Conservation (phyloP, 1,140 invertebrate genomes). For the Chlorops oryzae region DNA sequence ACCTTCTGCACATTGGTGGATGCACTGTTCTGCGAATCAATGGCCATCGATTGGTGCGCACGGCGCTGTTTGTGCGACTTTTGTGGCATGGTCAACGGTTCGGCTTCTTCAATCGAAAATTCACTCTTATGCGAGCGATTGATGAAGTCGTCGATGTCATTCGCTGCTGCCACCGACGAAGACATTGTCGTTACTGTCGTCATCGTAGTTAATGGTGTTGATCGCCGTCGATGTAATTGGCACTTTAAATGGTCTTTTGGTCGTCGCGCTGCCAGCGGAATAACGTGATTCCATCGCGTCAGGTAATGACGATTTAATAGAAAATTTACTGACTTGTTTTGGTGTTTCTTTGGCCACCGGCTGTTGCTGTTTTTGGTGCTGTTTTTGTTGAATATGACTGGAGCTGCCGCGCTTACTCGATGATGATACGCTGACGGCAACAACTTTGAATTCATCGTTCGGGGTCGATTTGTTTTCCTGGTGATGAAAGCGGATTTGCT, state of each 20-base stretch:
- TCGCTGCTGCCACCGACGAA: slow-evolving; percentile 1
- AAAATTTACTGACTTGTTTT: no score
- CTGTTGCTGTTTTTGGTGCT: slow-evolving; percentile 12
- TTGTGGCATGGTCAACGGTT: slow-evolving; percentile 19
- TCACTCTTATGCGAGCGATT: slow-evolving; percentile 45
- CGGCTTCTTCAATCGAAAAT: slow-evolving; percentile 40
- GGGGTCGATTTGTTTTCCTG: slow-evolving; percentile 14
- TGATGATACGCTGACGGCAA: slow-evolving; percentile 41
- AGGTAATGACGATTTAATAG: no score
- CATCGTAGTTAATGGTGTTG: slow-evolving; percentile 4
- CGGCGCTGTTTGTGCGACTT: slow-evolving; percentile 18
- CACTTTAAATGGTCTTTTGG: background rate
- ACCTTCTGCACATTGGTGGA: slow-evolving; percentile 39
- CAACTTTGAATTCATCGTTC: slow-evolving; percentile 38
- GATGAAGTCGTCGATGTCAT: slow-evolving; percentile 35
- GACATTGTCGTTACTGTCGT: slow-evolving; percentile 12
- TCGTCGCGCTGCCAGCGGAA: background rate
- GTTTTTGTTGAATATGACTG: background rate
- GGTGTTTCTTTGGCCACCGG: background rate
- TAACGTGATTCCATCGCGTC: no score
- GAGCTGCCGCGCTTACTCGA: slow-evolving; percentile 30
- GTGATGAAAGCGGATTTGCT: slow-evolving; percentile 12
- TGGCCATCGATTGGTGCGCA: slow-evolving; percentile 7
- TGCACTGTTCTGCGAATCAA: slow-evolving; percentile 38
- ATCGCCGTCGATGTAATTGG: no score